These are phyloP conservation scores for Psittacula cyanocephala DNA, from an alignment of 2,113 vertebrate genomes.

Conservation along the genomic window DNA sequence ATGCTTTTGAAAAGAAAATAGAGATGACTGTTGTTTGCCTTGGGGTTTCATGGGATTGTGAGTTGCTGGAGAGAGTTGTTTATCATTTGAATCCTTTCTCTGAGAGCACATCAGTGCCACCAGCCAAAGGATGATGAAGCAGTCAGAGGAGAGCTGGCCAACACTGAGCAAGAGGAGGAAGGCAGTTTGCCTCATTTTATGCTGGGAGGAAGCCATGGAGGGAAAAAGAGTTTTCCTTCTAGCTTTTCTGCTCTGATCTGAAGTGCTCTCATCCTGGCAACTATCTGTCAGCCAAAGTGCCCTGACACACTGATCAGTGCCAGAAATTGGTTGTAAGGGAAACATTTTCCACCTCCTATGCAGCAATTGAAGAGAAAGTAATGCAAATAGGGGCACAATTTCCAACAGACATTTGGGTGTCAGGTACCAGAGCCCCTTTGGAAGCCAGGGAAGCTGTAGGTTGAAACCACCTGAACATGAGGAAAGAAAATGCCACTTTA, in stretches of 20 bases:
- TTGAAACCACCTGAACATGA: neutral
- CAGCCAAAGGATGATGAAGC: slow-evolving; percentile 15
- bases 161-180: neutral
- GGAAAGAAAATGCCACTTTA: neutral
- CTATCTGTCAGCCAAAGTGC: neutral
- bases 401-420: neutral
- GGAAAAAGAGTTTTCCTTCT: neutral
- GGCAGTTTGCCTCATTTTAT: neutral
- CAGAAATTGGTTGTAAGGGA: neutral
- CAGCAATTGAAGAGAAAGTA: neutral
- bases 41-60: neutral
- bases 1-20: slow-evolving; percentile 45
- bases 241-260: neutral
- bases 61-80: slow-evolving; percentile 2
- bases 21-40: slow-evolving; percentile 55
- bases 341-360: neutral
- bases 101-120: neutral
- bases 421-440: neutral
- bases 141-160: neutral
- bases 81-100: neutral
- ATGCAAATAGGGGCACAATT: neutral
- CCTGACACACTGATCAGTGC: neutral
- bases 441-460: neutral
- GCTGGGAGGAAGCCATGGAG: neutral
- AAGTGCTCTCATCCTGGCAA: neutral